phyloP scores from a whole-genome alignment of 2,113 vertebrate species.

The Delphinapterus leucas region DNA sequence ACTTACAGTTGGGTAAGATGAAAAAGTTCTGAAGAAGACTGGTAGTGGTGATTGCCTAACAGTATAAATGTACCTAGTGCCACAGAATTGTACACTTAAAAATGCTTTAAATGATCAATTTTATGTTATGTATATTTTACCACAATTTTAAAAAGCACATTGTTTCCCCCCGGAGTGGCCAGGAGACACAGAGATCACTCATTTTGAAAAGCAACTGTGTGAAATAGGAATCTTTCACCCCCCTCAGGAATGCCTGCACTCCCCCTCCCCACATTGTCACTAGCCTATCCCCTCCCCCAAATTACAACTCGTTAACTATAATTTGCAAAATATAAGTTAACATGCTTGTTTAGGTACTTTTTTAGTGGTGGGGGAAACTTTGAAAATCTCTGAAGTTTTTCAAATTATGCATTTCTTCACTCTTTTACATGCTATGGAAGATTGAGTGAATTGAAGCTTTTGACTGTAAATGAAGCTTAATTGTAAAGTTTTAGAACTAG shows the following conservation, averaged over 20 bases:
- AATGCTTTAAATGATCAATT: not conserved
- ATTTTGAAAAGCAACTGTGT: not conserved
- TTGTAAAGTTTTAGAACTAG: not conserved
- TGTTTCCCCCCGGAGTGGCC: not conserved
- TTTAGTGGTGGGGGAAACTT: not conserved
- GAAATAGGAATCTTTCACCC: not conserved
- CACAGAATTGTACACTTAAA: not conserved
- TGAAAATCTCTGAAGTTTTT: not conserved
- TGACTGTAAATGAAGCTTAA: not conserved
- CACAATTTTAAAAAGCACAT: not conserved
- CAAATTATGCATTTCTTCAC: not conserved
- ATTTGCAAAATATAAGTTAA: not conserved
- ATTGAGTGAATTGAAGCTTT: not conserved
- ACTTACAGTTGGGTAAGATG: not conserved
- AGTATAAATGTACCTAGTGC: not conserved
- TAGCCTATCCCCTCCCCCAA: not conserved
- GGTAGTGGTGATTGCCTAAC: not conserved
- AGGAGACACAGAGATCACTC: not conserved
- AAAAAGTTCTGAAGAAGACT: not conserved
- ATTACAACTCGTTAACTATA: not conserved
- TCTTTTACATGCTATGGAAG: not conserved
- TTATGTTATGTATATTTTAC: not conserved
- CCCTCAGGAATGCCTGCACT: not conserved
- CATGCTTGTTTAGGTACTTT: not conserved
- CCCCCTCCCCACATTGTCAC: not conserved